Evolutionary conservation across 2,797 vertebrate genomes (phyloP), one percentile per base, ranked within the genome.

Genomic region (Schizopygopsis pylzovi): DNA sequence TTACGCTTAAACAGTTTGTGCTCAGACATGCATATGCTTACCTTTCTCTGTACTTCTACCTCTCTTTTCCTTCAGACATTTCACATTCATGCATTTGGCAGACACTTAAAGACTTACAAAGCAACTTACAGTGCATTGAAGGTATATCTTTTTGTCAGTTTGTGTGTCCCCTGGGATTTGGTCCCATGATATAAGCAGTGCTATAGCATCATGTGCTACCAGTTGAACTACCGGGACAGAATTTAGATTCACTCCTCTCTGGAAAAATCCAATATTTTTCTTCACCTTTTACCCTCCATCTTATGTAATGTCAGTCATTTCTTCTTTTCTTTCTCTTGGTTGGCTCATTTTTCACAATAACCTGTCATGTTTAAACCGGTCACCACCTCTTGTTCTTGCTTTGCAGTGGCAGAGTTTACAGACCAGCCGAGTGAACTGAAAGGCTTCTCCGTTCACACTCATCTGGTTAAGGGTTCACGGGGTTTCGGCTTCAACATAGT

Each of bases 401-500:
- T 78, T n/a, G 79, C 87, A 95, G 95, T 95, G 65, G 92, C 93
- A 61, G 93, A 92, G 88, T 96, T 96, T 91, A 94, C 94, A 0
- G 94, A 95, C 39, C 93, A 95, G 92, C 95, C 95, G 7, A 88
- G 91, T 12, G 92, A 93, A 89, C 84, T 96, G 89, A 92, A 87
- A 75, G 95, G 95, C 18, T 96, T 93, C 91, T 95, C 95, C 73
- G 90, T 96, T 81, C 95, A 95, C 91, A 95, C 94, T 0, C 92
- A 94, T 6, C 92, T 96, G 37, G 94, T 93, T 1, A 96, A 96
- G 89, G 95, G 95, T 0, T 93, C 95, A 0, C 90, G 94, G 82
- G 95, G 95, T 1, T 96, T 96, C 0, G 95, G 95, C 61, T 96
- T 96, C 87, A 95, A 96, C 90, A 95, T 96, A 5, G 94, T 95